A percentile compares a stretch with the other conserved stretches of the same genome.
Conservation (phyloP, 2,797 vertebrate species). For the Babyrousa celebensis region DNA sequence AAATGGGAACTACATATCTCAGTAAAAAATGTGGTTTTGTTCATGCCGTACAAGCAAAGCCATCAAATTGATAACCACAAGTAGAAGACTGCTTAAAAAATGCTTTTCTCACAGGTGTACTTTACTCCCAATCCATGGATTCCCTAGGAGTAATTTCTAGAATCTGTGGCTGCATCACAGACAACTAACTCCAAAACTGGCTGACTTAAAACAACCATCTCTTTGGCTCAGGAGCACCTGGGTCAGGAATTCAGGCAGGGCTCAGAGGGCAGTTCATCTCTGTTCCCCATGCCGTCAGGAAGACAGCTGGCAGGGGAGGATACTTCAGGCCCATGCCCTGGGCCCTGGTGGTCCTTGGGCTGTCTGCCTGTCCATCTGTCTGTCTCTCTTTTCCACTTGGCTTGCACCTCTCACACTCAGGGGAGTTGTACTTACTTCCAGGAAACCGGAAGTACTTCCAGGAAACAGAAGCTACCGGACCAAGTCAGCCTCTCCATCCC, state of each 20-base stretch:
- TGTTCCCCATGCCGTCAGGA: background rate
- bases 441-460: too few relatives aligned
- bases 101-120: too few relatives aligned
- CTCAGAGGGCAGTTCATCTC: background rate
- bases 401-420: background rate
- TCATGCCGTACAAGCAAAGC: background rate
- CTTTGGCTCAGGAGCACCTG: too few relatives aligned
- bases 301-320: background rate
- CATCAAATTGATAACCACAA: background rate
- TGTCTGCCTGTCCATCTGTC: background rate
- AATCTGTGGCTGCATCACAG: background rate
- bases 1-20: background rate
- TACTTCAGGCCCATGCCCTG: accelerated
- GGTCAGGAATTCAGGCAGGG: background rate
- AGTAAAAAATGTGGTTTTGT: background rate
- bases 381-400: background rate
- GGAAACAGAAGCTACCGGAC: background rate
- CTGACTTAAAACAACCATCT: background rate
- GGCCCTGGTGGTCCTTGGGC: background rate
- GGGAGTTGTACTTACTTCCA: background rate
- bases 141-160: background rate
- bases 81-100: background rate
- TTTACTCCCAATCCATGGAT: too few relatives aligned
- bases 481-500: background rate
- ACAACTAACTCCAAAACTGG: background rate